Evolutionary conservation across 2,113 vertebrate genomes (phyloP), one percentile per base, ranked within the genome.

Genomic region (Megaceryle maxima): DNA sequence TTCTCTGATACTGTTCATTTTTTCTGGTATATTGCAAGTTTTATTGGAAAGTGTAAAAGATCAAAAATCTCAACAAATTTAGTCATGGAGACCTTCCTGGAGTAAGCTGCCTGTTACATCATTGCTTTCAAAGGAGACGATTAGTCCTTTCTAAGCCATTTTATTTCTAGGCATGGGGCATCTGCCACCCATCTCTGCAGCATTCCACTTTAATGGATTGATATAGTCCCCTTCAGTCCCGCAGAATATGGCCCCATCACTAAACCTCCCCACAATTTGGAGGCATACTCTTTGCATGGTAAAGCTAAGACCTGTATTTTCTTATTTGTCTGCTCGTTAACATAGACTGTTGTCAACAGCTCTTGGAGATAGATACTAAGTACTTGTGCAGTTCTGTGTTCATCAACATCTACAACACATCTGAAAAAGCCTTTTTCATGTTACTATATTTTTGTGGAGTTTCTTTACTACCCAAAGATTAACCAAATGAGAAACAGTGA

Each of bases 191-290:
- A 33, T 28, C 24, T 55, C 43, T 53, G 28, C 83, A 86, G 64
- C 11, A 25, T 48, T 73, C n/a, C 8, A 26, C 13, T 74, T 28
- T 10, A 28, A 13, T 43, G 25, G 59, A 67, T 51, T 43, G 29
- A 51, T 24, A 59, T 1, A 57, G 50, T 33, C 2, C 15, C 13
- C 9, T 63, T 74, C 6, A 57, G 10, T 26, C 24, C 16, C 0
- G 12, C 18, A 59, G 29, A 81, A 74, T 29, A 72, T 0, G 0
- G 25, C 7, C 16, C 11, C 70, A 22, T 11, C 7, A 39, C 20
- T 60, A 90, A 88, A 79, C 0, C 0, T 72, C 11, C 13, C 25
- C n/a, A 25, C 33, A 55, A 76, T 76, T 5, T 83, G 59, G 50
- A 77, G 14, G 44, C 15, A 74, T 33, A 53, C 14, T 72, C 18